phyloP scores from a whole-genome alignment of 2,888 invertebrate species.

The Liodrosophila aerea region DNA sequence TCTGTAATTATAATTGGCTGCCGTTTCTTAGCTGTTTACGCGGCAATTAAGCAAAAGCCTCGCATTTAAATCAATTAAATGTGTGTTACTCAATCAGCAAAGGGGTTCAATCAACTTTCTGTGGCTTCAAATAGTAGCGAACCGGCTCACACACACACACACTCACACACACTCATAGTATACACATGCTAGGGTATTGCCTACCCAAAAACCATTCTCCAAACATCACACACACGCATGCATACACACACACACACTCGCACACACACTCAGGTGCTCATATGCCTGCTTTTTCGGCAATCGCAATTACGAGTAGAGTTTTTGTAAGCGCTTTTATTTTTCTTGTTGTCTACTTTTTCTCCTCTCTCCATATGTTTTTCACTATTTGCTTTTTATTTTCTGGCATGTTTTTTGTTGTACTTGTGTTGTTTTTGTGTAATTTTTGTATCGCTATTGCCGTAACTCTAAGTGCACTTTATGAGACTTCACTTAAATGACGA shows the following conservation, averaged over 20 bases:
- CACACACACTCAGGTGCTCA: constrained; percentile 7
- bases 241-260: constrained; percentile 2
- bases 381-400: constrained; percentile 1
- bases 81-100: constrained; percentile 66
- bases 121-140: constrained; percentile 37
- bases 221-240: constrained; percentile 13
- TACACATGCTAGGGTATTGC: too few species aligned
- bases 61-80: constrained; percentile 71
- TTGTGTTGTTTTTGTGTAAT: constrained; percentile 2
- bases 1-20: constrained; percentile 48
- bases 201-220: constrained; percentile 34
- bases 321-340: constrained; percentile 62
- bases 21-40: constrained; percentile 46
- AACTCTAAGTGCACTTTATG: constrained; percentile 49
- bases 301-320: constrained; percentile 56
- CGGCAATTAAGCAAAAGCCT: constrained; percentile 59
- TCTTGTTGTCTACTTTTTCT: constrained; percentile 4
- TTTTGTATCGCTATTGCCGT: constrained; percentile 27
- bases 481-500: constrained; percentile 40
- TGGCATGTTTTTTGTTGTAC: too few species aligned
- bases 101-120: constrained; percentile 64
- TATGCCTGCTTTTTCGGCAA: constrained; percentile 49
- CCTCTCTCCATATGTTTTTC: constrained; percentile 19
- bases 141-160: constrained; percentile 46
- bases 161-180: too few species aligned